Evolutionary conservation across 2,113 vertebrate species (phyloP), one percentile per base, ranked within the genome.

Genomic region (Laterallus jamaicensis): DNA sequence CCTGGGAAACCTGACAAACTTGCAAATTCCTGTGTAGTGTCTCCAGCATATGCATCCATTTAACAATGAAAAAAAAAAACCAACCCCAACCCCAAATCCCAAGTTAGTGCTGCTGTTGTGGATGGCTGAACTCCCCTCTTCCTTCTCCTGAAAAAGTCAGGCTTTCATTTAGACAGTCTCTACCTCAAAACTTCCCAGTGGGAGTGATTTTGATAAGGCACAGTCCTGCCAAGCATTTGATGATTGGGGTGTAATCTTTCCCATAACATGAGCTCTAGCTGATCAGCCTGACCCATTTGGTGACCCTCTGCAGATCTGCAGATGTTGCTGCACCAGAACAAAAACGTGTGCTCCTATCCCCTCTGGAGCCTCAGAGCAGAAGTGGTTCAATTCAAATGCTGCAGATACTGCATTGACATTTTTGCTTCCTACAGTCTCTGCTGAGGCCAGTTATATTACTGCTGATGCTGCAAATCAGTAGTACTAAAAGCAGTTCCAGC

Each of bases 1-100:
- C 95, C 88, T 96, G 95, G 97, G 95, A 98, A 97, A 97, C 93
- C 96, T 97, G 95, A 98, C 84, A 98, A 97, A 97, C 69, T 94
- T 68, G 71, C 74, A 97, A 75, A 91, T 95, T 91, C 66, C 86
- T 97, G 92, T 95, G 95, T 87, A 95, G 82, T 59, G 75, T 86
- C 94, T 97, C 95, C 95, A 97, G 93, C 22, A 55, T 91, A 93
- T 93, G 92, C 78, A 93, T 93, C 66, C 75, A 95, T 88, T 97
- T 97, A 96, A 96, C 90, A 92, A 94, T 49, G 24, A 52, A 83
- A 86, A 88, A 79, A 75, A 39, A 18, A 50, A 50, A 15, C 35
- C 6, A 35, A 35, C 35, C 35, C 39, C 47, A 6, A 49, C 49
- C 21, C 21, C 11, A 24, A 52, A 52, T 12, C 11, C 19, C 60